phyloP scores from a whole-genome alignment of 2,797 vertebrate species.

The Notamacropus eugenii region DNA sequence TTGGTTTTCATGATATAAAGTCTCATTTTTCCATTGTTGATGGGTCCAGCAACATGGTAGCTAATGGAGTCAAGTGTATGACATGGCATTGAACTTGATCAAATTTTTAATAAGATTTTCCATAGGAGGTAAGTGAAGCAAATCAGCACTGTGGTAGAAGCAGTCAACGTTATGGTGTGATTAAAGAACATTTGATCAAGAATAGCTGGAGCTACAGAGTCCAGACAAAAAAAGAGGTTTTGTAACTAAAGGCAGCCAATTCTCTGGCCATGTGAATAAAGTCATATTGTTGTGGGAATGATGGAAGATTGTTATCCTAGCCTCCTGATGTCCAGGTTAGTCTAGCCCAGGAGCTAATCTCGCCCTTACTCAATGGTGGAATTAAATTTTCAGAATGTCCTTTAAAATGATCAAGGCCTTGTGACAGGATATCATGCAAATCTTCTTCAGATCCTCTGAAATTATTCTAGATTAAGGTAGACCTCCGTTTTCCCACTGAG shows the following conservation, averaged over 20 bases:
- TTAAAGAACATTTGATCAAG: background rate
- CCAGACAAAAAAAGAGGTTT: background rate
- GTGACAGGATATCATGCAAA: background rate
- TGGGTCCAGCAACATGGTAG: background rate
- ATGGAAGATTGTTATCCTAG: background rate
- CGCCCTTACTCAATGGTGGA: background rate
- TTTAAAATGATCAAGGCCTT: background rate
- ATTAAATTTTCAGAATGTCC: background rate
- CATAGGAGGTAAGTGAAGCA: background rate
- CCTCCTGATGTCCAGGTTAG: background rate
- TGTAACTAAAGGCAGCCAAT: background rate
- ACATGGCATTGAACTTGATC: background rate
- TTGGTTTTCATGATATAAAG: background rate
- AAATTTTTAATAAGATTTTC: background rate
- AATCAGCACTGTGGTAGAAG: background rate
- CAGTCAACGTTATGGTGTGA: background rate
- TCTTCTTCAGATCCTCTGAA: background rate
- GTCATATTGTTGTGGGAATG: background rate
- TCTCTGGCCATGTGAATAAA: background rate
- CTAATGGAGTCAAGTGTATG: background rate
- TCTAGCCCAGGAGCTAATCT: background rate
- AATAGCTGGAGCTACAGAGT: background rate
- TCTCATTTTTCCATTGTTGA: slow-evolving; percentile 17
- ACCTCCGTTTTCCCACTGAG: background rate
- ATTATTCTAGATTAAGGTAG: background rate